Percentiles rank a stretch among this genome's conserved stretches.
Conservation (phyloP, 2,113 vertebrate species). For the Cephalopterus ornatus region DNA sequence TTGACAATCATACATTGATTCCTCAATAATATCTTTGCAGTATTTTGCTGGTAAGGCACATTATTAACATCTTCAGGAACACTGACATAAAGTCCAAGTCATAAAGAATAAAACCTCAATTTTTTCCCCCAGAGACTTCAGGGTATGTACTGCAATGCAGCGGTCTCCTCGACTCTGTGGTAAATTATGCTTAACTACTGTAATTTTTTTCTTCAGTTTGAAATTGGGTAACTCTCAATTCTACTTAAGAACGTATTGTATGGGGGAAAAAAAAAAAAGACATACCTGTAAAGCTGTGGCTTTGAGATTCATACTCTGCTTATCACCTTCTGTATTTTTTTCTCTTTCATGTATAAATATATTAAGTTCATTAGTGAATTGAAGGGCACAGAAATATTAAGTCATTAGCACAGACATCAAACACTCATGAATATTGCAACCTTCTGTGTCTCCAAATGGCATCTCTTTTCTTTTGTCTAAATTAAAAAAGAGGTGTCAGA, state of each 20-base stretch:
- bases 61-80: background rate
- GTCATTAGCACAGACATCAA: constrained; percentile 43
- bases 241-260: background rate
- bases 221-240: background rate
- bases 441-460: background rate
- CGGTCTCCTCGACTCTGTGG: background rate
- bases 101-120: background rate
- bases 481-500: background rate
- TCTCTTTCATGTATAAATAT: constrained; percentile 19
- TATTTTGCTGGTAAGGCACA: background rate
- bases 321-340: background rate
- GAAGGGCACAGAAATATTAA: constrained; percentile 24
- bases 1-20: background rate
- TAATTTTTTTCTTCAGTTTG: background rate
- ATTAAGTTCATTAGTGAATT: constrained; percentile 48
- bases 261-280: background rate
- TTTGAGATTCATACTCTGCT: background rate
- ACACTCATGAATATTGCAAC: background rate
- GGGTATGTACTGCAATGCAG: background rate
- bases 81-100: background rate
- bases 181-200: background rate
- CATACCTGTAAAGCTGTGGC: background rate
- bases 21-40: background rate
- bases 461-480: background rate
- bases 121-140: background rate